These are phyloP conservation scores for Amblyjoppa fuscipennis DNA, from an alignment of 2,888 invertebrate genomes.

Conservation along the genomic window DNA sequence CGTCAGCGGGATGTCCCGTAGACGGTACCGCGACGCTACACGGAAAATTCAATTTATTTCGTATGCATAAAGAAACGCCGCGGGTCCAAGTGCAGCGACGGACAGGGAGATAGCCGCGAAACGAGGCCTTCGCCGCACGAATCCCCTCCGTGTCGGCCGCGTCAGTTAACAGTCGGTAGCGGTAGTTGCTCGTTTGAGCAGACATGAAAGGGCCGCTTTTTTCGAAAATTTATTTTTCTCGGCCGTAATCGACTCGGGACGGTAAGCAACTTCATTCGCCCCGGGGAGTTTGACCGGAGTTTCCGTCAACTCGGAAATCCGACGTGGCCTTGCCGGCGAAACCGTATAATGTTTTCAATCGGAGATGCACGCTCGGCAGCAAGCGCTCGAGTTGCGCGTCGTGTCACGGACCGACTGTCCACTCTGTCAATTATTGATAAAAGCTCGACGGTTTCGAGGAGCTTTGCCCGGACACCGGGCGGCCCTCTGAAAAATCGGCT, in stretches of 20 bases:
- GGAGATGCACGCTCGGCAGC: neutral
- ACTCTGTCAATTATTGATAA: constrained; percentile 62
- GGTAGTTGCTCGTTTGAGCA: constrained; percentile 10
- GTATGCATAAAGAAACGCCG: constrained; percentile 49
- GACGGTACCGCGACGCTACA: constrained; percentile 10
- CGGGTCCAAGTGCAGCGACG: neutral
- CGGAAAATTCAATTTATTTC: constrained; percentile 51
- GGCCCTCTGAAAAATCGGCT: constrained; percentile 45
- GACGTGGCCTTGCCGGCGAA: neutral
- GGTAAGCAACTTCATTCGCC: neutral
- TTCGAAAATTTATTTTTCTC: constrained; percentile 7
- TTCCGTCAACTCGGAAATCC: neutral
- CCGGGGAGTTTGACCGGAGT: neutral
- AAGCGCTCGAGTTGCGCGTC: neutral
- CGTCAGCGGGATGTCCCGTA: constrained; percentile 15
- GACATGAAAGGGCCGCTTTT: constrained; percentile 27
- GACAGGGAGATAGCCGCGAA: neutral
- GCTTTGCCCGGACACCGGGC: neutral
- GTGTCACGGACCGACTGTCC: constrained; percentile 31
- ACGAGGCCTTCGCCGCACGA: neutral
- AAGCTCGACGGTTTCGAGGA: constrained; percentile 36
- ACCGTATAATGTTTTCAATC: neutral
- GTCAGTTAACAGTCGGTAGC: neutral
- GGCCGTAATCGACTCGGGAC: neutral
- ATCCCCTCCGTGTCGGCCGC: neutral